Base-by-base conservation (phyloP, 2,797 vertebrate genomes). In the Odontamblyopus lacepedii region DNA sequence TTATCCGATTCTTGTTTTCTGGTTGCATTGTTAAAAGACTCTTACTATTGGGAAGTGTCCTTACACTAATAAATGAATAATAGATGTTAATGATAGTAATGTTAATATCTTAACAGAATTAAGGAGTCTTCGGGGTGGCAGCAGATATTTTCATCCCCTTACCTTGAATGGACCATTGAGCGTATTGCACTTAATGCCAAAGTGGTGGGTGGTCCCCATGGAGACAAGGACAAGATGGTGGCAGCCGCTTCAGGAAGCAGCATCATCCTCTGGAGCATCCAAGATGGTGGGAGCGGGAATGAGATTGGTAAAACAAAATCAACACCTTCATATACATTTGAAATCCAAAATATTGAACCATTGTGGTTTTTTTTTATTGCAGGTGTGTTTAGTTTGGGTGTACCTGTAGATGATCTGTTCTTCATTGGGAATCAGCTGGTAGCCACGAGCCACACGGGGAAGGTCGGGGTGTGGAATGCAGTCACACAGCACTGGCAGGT, bases 401-500 rank as follows among this genome's bases (percentile, higher is more conserved):
- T 99, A 56, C 96, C 97, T 27, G 98, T 99, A 2, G 98, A 99
- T 64, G 94, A 97, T 27, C 95, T 99, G 63, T 99, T 99, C 93
- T 99, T 99, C 76, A 98, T 99, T n/a, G 98, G 98, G 32, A 99
- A 95, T 92, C 98, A 99, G 93, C 60, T 99, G 87, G 97, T 99
- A 63, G 98, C 97, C 78, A 99, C 98, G 0, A 99, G 98, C 85
- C 97, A 99, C 51, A 99, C 98, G 0, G 98, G 98, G 77, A 99
- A 99, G 78, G 98, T 99, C 5, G 98, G 98, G n/a, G 97, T 99
- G 71, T 99, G 98, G 98, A 99, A 99, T 0, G 98, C 98, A 0
- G 97, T 99, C 88, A 99, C 98, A 32, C 97, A 99, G 82, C 97
- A 99, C 79, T 99, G 97, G 98, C 98, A 99, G 95, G 98, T 98